Conservation (phyloP, 2,888 invertebrate genomes). For the Cheilosia urbana region DNA sequence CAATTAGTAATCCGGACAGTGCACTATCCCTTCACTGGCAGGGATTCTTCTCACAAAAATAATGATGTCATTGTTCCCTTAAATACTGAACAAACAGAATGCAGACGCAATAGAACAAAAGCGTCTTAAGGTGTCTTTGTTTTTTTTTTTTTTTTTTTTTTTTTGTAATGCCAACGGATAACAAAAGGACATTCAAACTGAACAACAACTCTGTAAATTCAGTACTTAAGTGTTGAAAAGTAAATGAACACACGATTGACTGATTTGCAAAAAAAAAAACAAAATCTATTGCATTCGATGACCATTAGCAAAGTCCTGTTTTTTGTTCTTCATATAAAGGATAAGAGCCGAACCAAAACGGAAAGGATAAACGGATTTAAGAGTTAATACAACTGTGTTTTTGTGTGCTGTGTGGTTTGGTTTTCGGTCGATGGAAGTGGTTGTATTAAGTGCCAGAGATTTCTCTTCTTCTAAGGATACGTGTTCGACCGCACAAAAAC, state of each 20-base stretch:
- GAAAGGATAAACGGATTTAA: constrained; percentile 54
- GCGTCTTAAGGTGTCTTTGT: not conserved
- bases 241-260: constrained; percentile 14
- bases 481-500: not conserved
- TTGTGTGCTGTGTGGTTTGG: constrained; percentile 15
- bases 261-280: not conserved
- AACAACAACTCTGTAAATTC: not conserved
- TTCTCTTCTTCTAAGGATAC: constrained; percentile 57
- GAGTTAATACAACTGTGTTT: constrained; percentile 17
- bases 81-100: not conserved
- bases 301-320: constrained; percentile 39
- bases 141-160: not conserved
- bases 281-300: constrained; percentile 42
- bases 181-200: not conserved
- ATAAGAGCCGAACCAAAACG: not conserved
- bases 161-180: not conserved
- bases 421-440: constrained; percentile 43
- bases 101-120: not conserved
- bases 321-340: constrained; percentile 19
- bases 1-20: not conserved
- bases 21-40: not conserved
- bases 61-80: constrained; percentile 8
- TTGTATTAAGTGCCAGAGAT: constrained; percentile 60
- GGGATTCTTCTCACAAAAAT: not conserved
- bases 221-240: not conserved